These are phyloP conservation scores for Heliangelus exortis DNA, from an alignment of 2,797 vertebrate genomes.

Conservation along the genomic window DNA sequence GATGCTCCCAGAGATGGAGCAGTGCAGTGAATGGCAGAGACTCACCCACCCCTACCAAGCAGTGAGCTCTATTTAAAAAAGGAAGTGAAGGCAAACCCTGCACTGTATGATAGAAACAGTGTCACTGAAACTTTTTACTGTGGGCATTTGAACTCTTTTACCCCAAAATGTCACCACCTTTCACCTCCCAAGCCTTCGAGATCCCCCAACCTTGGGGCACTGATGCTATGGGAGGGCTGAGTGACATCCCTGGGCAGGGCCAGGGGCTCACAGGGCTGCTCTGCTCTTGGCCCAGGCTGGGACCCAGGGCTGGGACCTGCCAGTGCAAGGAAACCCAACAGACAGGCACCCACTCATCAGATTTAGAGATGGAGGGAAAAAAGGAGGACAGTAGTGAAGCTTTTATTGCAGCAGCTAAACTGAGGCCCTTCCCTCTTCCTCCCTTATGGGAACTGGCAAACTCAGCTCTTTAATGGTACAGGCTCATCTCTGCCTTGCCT, in stretches of 20 bases:
- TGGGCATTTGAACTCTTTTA: background rate
- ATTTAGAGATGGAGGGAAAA: background rate
- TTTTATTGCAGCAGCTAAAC: constrained; percentile 27
- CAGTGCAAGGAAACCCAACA: rapidly evolving
- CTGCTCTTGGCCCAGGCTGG: background rate
- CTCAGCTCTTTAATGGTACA: constrained; percentile 63
- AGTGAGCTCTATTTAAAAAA: background rate
- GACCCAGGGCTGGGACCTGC: background rate
- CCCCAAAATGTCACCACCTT: background rate
- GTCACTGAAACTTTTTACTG: background rate
- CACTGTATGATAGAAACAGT: background rate
- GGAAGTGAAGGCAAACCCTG: background rate
- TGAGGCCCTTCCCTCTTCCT: background rate
- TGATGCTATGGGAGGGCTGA: no score
- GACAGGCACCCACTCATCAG: background rate
- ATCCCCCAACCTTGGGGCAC: no score
- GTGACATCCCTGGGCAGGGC: background rate
- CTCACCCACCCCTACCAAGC: background rate
- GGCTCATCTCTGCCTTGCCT: constrained; percentile 73
- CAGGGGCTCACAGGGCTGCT: background rate
- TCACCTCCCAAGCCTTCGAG: background rate
- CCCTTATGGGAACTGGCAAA: constrained; percentile 60
- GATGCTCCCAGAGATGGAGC: background rate
- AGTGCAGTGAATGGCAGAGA: background rate
- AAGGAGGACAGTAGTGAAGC: background rate